These are phyloP conservation scores for Camelus dromedarius DNA, from an alignment of 2,113 vertebrate species.

Conservation along the genomic window DNA sequence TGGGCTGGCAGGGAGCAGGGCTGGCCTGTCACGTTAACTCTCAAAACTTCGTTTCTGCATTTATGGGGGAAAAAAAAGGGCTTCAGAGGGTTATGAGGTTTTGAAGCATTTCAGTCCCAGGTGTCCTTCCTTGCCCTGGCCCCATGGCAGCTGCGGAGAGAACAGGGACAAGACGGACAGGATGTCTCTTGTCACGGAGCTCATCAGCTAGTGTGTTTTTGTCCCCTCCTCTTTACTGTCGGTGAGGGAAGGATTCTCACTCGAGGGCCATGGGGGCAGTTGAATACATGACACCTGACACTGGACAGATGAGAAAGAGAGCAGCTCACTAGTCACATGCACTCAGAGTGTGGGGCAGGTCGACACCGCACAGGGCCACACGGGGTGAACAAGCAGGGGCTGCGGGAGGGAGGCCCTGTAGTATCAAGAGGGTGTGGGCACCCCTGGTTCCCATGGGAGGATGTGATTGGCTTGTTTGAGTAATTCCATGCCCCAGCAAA, in stretches of 20 bases:
- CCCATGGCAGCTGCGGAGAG: not conserved
- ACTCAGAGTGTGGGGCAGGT: not conserved
- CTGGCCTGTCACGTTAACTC: not conserved
- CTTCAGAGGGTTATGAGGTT: not conserved
- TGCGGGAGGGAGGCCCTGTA: not conserved
- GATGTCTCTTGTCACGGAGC: not conserved
- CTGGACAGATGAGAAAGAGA: not conserved
- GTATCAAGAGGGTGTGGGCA: not conserved
- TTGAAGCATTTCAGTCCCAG: not conserved
- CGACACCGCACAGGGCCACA: not conserved
- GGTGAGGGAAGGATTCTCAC: not conserved
- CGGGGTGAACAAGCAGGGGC: not conserved
- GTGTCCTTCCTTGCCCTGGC: not conserved
- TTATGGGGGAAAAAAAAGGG: not conserved
- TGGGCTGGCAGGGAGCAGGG: not conserved
- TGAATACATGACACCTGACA: not conserved
- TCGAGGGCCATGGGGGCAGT: too few relatives aligned
- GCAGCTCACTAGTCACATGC: not conserved
- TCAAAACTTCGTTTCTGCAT: not conserved
- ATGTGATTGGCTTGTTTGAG: not conserved
- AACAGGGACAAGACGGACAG: not conserved
- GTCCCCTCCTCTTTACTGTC: not conserved
- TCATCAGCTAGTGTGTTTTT: not conserved
- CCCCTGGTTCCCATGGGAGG: not conserved
- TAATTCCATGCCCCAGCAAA: not conserved